Percentiles rank a stretch among this genome's conserved stretches.
phyloP scores from a whole-genome alignment of 2,113 vertebrate genomes.

The Protomyctophum bolini region DNA sequence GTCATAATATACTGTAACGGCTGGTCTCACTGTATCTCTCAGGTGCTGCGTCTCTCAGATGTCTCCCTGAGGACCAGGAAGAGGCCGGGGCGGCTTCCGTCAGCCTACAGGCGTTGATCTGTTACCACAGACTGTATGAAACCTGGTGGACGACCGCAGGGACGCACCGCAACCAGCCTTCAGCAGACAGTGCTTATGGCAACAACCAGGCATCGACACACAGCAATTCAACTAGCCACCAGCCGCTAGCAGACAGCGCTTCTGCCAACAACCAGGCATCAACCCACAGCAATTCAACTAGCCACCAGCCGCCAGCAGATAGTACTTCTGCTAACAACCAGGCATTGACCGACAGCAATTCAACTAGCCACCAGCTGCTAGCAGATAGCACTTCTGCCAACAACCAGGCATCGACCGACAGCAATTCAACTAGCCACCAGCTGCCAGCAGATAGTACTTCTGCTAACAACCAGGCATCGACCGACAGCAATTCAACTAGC shows the following conservation, averaged over 20 bases:
- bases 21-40: neutral
- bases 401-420: too few species aligned
- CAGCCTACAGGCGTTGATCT: constrained; percentile 85
- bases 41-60: constrained; percentile 60
- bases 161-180: too few species aligned
- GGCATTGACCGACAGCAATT: neutral
- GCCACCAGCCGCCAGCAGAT: neutral
- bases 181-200: neutral
- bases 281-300: neutral
- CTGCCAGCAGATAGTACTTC: too few species aligned
- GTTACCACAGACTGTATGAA: constrained; percentile 84
- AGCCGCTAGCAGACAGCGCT: neutral
- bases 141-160: constrained; percentile 84
- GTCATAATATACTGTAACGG: too few species aligned
- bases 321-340: too few species aligned
- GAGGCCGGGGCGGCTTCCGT: constrained; percentile 67
- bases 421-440: too few species aligned
- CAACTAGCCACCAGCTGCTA: fast-evolving
- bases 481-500: too few species aligned
- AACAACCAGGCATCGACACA: neutral
- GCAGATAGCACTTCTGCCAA: neutral
- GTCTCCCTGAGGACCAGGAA: constrained; percentile 5
- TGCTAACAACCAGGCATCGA: too few species aligned
- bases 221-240: neutral
- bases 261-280: neutral